These are phyloP conservation scores for Chrysotoxum bicinctum DNA, from an alignment of 2,888 invertebrate species.

Conservation along the genomic window DNA sequence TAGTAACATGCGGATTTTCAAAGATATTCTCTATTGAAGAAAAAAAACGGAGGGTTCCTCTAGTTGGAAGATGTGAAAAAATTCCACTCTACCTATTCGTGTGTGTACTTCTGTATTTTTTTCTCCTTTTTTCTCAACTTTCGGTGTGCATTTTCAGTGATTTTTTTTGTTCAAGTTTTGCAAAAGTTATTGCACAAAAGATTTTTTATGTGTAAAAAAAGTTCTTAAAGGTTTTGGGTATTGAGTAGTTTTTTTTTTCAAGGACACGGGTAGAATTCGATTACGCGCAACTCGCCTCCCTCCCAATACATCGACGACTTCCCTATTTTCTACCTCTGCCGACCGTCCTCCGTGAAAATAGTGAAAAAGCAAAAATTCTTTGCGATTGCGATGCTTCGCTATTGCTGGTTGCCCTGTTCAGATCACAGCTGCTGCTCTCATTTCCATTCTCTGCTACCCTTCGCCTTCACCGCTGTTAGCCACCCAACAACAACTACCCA, in stretches of 20 bases:
- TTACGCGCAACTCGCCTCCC: constrained; percentile 61
- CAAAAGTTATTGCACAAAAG: background rate
- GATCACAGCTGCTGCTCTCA: constrained; percentile 72
- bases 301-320: constrained; percentile 4
- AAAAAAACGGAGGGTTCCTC: background rate
- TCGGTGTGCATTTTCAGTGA: background rate
- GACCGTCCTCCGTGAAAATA: constrained; percentile 57
- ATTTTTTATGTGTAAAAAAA: constrained; percentile 7
- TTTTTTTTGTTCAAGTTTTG: background rate
- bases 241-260: constrained; percentile 68
- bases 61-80: constrained; percentile 11
- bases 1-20: constrained; percentile 7
- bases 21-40: constrained; percentile 5
- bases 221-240: constrained; percentile 33
- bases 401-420: constrained; percentile 66
- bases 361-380: constrained; percentile 27
- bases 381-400: constrained; percentile 60
- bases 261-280: constrained; percentile 74
- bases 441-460: constrained; percentile 58
- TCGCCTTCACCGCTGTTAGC: constrained; percentile 6
- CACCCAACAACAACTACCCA: background rate
- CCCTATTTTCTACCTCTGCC: constrained; percentile 34
- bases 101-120: background rate
- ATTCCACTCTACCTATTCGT: constrained; percentile 12
- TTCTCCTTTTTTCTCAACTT: background rate